Evolutionary conservation across 2,888 invertebrate genomes (phyloP).

Genomic region (Anodontia alba): DNA sequence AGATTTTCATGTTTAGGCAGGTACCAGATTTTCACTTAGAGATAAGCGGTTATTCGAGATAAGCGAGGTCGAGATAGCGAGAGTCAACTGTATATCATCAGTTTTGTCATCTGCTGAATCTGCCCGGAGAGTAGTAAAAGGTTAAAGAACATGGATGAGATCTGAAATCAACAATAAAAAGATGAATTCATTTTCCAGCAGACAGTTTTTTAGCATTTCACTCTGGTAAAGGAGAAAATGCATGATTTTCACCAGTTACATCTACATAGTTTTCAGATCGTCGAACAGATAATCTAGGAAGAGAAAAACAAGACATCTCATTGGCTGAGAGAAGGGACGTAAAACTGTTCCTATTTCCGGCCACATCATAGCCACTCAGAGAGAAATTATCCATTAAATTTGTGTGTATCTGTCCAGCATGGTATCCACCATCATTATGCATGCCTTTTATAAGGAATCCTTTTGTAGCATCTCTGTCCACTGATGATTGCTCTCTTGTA

Average conservation of each 20-base stretch:
- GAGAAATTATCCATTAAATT: neutral
- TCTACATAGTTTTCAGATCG: neutral
- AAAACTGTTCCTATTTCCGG: neutral
- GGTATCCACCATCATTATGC: neutral
- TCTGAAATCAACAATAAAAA: too few species aligned
- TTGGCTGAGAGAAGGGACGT: neutral
- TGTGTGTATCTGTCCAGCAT: neutral
- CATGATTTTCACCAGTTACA: neutral
- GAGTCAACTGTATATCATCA: too few species aligned
- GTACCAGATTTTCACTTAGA: too few species aligned
- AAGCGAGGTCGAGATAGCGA: too few species aligned
- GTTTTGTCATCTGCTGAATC: too few species aligned
- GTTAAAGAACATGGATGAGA: too few species aligned
- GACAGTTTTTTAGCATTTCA: too few species aligned
- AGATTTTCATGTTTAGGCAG: too few species aligned
- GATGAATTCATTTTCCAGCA: too few species aligned
- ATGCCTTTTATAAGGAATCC: neutral
- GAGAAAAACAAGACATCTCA: neutral
- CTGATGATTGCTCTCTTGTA: neutral
- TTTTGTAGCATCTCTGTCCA: neutral
- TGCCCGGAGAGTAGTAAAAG: too few species aligned
- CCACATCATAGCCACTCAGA: neutral
- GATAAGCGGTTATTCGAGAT: too few species aligned
- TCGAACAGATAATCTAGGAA: neutral
- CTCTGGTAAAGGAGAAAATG: neutral